These are phyloP conservation scores for Psilopogon haemacephalus DNA, from an alignment of 2,113 vertebrate genomes.

Conservation along the genomic window DNA sequence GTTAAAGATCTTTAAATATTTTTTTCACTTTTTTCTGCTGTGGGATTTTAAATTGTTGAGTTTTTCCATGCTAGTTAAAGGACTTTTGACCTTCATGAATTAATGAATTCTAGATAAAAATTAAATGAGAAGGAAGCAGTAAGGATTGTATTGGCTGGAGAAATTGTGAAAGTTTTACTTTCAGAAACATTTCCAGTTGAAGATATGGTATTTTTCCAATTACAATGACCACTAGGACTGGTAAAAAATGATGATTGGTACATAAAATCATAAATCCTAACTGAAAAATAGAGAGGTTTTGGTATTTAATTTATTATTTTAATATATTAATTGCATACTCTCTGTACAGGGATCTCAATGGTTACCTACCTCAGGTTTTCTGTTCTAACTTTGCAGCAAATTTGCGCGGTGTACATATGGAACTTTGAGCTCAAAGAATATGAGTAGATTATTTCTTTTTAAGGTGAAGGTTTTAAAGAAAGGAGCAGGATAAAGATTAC, in stretches of 20 bases:
- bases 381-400: background rate
- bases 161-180: background rate
- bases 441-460: background rate
- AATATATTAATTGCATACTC: background rate
- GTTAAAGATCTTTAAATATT: slow-evolving; percentile 1
- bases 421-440: background rate
- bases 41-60: slow-evolving; percentile 22
- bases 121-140: background rate
- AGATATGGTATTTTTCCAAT: background rate
- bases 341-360: background rate
- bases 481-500: background rate
- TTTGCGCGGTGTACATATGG: background rate
- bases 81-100: slow-evolving; percentile 24
- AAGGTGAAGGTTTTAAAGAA: background rate
- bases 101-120: slow-evolving; percentile 47
- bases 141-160: background rate
- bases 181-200: background rate
- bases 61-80: background rate
- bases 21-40: background rate
- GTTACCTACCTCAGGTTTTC: background rate
- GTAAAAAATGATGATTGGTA: background rate
- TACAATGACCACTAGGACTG: background rate
- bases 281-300: background rate
- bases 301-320: background rate
- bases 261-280: background rate